Evolutionary conservation across 2,113 vertebrate genomes (phyloP).

Genomic region (Podilymbus podiceps): DNA sequence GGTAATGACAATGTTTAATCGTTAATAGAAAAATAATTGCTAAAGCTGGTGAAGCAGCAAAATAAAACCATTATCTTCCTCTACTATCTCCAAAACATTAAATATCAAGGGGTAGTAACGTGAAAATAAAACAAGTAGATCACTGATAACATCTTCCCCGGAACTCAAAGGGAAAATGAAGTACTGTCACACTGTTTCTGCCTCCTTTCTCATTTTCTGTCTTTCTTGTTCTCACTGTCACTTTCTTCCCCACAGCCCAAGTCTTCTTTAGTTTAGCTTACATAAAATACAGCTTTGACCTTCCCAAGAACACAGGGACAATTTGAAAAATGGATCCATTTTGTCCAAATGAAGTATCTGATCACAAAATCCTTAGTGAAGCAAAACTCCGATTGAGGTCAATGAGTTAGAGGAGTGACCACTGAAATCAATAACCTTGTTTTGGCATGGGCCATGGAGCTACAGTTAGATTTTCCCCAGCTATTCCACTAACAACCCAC

Average conservation of each 20-base stretch:
- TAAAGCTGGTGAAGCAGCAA: background rate
- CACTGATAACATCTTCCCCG: background rate
- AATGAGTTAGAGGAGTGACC: background rate
- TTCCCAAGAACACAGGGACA: background rate
- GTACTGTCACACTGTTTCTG: background rate
- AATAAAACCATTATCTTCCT: background rate
- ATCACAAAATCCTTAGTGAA: conserved; percentile 7
- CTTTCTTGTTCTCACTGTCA: background rate
- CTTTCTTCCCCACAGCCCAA: background rate
- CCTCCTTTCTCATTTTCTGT: background rate
- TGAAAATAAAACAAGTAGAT: background rate
- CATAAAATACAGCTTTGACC: background rate
- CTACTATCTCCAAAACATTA: background rate
- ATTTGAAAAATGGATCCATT: conserved; percentile 18
- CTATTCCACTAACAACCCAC: background rate
- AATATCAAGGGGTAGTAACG: background rate
- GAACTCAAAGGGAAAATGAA: background rate
- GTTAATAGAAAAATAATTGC: background rate
- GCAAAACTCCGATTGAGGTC: background rate
- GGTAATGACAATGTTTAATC: background rate
- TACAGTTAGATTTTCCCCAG: background rate
- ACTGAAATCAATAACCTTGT: background rate
- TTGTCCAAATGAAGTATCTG: background rate
- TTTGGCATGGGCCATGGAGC: background rate
- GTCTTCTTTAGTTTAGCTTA: background rate